These are phyloP conservation scores for Apamea crenata DNA, from an alignment of 2,888 invertebrate genomes.

Conservation along the genomic window DNA sequence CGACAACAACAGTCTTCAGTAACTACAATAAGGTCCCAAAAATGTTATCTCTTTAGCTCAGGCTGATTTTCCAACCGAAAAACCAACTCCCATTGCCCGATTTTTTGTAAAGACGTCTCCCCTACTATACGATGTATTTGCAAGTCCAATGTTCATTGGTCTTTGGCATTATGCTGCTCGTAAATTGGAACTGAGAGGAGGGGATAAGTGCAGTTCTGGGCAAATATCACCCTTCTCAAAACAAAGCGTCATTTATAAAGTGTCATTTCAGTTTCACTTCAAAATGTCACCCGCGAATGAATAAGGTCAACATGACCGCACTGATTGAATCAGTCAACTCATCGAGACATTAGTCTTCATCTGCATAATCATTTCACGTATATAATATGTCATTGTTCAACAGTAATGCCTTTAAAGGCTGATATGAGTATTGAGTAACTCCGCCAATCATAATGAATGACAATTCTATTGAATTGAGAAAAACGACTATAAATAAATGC, in stretches of 20 bases:
- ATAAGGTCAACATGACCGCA: slow-evolving; percentile 30
- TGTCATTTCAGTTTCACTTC: neutral
- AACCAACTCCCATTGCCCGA: too few species aligned
- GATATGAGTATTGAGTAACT: slow-evolving; percentile 43
- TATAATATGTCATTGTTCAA: slow-evolving; percentile 58
- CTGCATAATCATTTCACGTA: slow-evolving; percentile 41
- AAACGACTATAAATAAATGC: slow-evolving; percentile 27
- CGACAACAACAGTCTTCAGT: neutral
- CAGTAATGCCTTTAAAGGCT: slow-evolving; percentile 22
- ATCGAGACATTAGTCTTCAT: slow-evolving; percentile 53
- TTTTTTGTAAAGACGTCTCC: neutral
- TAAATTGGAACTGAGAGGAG: neutral
- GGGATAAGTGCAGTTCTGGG: neutral
- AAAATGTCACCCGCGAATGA: slow-evolving; percentile 26
- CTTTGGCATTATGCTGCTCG: neutral
- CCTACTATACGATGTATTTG: neutral
- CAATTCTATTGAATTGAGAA: slow-evolving; percentile 50
- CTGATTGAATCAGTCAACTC: slow-evolving; percentile 48
- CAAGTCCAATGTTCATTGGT: neutral
- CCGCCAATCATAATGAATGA: slow-evolving; percentile 29
- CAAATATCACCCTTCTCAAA: neutral
- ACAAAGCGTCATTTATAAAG: neutral
- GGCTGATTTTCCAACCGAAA: neutral
- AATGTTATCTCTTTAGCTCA: neutral
- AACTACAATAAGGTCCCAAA: neutral